Conservation (phyloP, 2,797 vertebrate genomes). For the Lophius americanus region DNA sequence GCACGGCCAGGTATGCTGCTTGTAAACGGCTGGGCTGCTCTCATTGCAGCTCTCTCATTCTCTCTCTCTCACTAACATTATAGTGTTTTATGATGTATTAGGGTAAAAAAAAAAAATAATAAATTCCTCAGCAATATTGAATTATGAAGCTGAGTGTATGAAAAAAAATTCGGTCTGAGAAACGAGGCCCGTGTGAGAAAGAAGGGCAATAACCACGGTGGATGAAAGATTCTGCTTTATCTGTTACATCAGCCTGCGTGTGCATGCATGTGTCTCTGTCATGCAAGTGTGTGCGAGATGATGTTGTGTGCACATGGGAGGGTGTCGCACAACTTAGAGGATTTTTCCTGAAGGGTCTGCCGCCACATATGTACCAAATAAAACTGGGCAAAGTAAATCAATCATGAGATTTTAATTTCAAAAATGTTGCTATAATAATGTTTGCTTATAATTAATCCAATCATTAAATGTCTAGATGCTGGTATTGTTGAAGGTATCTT, state of each 20-base stretch:
- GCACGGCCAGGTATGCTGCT: slow-evolving; percentile 26
- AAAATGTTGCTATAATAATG: background rate
- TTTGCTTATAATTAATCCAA: background rate
- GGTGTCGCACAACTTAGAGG: background rate
- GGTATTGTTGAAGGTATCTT: background rate
- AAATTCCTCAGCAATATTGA: slow-evolving; percentile 14
- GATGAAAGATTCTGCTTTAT: background rate
- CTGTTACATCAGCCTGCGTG: background rate
- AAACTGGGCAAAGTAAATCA: slow-evolving; percentile 1
- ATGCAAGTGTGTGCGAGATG: background rate
- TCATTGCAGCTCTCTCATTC: too few relatives aligned
- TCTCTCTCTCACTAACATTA: slow-evolving; percentile 11
- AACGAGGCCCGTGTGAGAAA: background rate
- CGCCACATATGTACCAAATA: background rate
- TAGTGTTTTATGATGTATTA: slow-evolving; percentile 12
- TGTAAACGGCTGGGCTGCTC: slow-evolving; percentile 40
- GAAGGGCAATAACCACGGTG: background rate
- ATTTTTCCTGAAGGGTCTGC: background rate
- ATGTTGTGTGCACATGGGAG: background rate
- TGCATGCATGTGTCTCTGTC: slow-evolving; percentile 8
- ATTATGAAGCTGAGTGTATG: slow-evolving; percentile 29
- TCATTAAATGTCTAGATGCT: slow-evolving; percentile 1
- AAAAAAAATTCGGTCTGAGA: slow-evolving; percentile 5
- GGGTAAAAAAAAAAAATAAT: slow-evolving; percentile 28
- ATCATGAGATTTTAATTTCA: background rate